Base-by-base conservation (phyloP, 2,113 vertebrate genomes). In the Mugil cephalus region DNA sequence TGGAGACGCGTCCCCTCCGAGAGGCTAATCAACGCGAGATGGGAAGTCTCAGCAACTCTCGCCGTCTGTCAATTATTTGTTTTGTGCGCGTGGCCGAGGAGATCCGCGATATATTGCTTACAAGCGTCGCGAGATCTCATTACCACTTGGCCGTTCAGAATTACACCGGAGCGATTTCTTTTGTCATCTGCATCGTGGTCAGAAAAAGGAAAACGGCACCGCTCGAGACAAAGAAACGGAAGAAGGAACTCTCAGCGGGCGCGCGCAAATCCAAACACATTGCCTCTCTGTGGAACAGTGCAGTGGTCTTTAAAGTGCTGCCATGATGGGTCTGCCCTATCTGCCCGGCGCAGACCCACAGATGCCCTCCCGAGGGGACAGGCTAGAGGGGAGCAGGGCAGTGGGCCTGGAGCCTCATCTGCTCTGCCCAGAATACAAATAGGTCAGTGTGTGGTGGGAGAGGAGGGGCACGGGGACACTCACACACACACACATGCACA, bases 401-500 rank as follows among this genome's bases (percentile, higher is more conserved):
- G 87, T 79, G 50, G 91, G 87, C 88, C 91, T 90, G 89, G 83
- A 93, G 92, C 90, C 93, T 94, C 93, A 94, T 95, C 93, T 94
- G 92, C 89, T 93, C 90, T 93, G 92, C 91, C 89, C 87, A 92
- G 92, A 94, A 94, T 93, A 94, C 93, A 95, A 94, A 95, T 94
- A 93, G 94, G 92, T 94, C 94, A 95, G 80, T 91, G 88, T 91
- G 82, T 79, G 80, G 76, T 86, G 82, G 88, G 79, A 91, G 81
- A 90, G 84, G 87, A 92, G 85, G 88, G 87, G 87, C 78, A 64
- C 76, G 60, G 73, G 40, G 46, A 79, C 24, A 62, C 64, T 69
- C 83, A 82, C 80, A 82, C 50, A 72, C 63, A 64, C 70, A 68
- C 59, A 69, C 67, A 68, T 35, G 74, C 48, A 77, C 45, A 83